Evolutionary conservation across 2,113 vertebrate species (phyloP).

Genomic region (Rhea americana): DNA sequence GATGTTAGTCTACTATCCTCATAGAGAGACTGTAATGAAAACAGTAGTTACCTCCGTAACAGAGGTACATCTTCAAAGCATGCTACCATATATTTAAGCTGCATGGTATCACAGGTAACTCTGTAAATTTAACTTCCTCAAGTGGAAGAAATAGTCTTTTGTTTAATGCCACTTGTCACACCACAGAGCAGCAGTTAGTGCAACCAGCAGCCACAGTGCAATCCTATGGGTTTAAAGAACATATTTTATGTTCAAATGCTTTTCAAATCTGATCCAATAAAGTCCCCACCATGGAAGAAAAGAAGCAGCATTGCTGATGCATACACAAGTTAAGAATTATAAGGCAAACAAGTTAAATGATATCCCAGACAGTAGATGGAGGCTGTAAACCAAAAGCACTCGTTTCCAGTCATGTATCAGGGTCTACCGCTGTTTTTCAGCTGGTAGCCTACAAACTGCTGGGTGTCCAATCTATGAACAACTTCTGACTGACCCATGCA

Average conservation of each 20-base stretch:
- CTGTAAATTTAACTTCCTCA: neutral
- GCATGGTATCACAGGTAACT: neutral
- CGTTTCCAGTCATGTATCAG: neutral
- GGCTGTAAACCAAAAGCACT: neutral
- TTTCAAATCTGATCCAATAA: neutral
- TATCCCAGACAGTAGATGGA: neutral
- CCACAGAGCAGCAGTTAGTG: neutral
- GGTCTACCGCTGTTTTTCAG: neutral
- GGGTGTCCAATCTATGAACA: neutral
- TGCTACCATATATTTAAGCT: neutral
- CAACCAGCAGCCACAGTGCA: neutral
- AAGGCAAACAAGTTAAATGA: neutral
- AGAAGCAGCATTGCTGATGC: neutral
- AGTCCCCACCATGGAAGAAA: neutral
- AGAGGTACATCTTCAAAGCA: neutral
- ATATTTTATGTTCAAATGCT: neutral
- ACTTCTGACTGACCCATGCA: neutral
- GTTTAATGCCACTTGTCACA: neutral
- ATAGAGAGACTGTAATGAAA: neutral
- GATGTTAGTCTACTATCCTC: neutral
- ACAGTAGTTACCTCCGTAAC: neutral
- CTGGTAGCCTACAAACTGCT: neutral
- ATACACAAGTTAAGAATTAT: neutral
- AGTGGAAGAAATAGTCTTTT: neutral
- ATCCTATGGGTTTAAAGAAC: neutral